Evolutionary conservation across 2,797 vertebrate genomes (phyloP), one percentile per base, ranked within the genome.

Genomic region (Bradypodion ventrale): DNA sequence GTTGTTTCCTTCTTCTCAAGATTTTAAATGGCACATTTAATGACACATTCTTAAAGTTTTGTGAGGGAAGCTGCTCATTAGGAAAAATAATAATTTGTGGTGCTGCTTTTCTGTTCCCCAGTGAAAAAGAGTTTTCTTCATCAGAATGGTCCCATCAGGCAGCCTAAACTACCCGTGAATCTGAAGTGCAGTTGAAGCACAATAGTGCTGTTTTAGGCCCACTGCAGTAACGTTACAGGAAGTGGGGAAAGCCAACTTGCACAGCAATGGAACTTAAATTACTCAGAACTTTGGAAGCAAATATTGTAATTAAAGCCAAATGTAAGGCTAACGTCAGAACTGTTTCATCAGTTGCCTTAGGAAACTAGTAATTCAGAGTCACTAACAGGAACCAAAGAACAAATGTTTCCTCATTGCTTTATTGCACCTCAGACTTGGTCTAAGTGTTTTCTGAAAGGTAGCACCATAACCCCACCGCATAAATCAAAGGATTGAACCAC

Each of bases 261-360:
- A 52, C 8, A 40, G 27, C 23, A 68, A 8, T 56, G 66, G 68
- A 80, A 80, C 35, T 75, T 75, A 87, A 87, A 75, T 79, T 74
- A 49, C 49, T 83, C 59, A 78, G 70, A 83, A 70, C n/a, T 87
- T 49, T 75, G 32, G 75, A 75, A 59, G 46, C 56, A 74, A 78
- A 46, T 77, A 56, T 10, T 27, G 32, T 69, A 44, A 79, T 62
- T 79, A 66, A 79, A 75, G 69, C 49, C 70, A 75, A 82, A 78
- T 82, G 66, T 42, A 69, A 82, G 73, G 29, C n/a, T 46, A 80
- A 74, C 9, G 27, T 49, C 32, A 69, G 19, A 75, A 75, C 32
- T 25, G 70, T 46, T 80, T 70, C 72, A 83, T 75, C 63, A 52
- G 44, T 49, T 69, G 25, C 5, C 69, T 21, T 42, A 72, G 77